Conservation (phyloP, 2,113 vertebrate genomes). For the Pipa parva region DNA sequence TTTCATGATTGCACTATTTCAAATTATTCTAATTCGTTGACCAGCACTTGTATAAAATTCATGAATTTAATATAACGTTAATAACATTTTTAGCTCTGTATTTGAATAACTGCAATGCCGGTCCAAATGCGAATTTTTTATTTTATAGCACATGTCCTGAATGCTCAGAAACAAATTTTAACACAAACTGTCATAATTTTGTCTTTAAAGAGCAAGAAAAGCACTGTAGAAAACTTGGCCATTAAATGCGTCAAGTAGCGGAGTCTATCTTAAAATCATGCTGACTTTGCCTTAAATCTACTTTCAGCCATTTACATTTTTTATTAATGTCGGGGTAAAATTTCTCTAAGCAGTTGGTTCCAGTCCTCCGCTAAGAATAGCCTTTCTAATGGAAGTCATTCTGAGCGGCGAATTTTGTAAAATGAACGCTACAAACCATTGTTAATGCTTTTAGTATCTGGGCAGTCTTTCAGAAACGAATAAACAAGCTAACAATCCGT, state of each 20-base stretch:
- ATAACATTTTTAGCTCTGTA: too few relatives aligned
- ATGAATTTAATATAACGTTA: too few relatives aligned
- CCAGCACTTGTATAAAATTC: too few relatives aligned
- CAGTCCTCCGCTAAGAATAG: conserved; percentile 19
- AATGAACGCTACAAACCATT: conserved; percentile 3
- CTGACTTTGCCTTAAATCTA: conserved; percentile 28
- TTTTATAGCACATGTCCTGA: too few relatives aligned
- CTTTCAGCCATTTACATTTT: conserved; percentile 29
- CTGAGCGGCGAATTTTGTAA: neutral
- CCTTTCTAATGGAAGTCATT: conserved; percentile 27
- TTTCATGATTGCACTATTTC: too few relatives aligned
- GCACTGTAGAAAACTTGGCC: conserved; percentile 14
- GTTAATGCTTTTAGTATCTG: neutral
- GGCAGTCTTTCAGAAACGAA: neutral
- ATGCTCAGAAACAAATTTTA: neutral
- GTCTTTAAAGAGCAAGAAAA: neutral
- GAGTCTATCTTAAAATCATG: conserved; percentile 33
- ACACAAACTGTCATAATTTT: neutral
- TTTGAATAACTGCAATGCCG: too few relatives aligned
- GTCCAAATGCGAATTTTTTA: too few relatives aligned
- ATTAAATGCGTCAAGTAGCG: conserved; percentile 10
- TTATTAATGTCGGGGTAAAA: conserved; percentile 35
- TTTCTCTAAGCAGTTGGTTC: conserved; percentile 24
- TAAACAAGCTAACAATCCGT: neutral
- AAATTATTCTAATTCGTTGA: too few relatives aligned